Evolutionary conservation across 2,113 vertebrate genomes (phyloP).

Genomic region (Ranitomeya imitator): DNA sequence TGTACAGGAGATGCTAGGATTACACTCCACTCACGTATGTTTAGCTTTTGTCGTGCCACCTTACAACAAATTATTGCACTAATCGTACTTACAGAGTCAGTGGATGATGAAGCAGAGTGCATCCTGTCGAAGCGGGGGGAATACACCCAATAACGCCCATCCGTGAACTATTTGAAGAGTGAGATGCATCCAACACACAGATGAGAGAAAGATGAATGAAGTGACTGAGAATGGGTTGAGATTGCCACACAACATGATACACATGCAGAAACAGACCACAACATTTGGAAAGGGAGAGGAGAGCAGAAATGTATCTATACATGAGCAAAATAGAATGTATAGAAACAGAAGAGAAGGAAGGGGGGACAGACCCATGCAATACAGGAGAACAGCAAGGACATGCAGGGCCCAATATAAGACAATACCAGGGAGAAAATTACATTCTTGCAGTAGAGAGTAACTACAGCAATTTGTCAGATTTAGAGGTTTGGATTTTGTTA

Average conservation of each 20-base stretch:
- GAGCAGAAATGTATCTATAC: not conserved
- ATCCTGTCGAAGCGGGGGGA: conserved; percentile 79
- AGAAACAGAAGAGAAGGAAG: not conserved
- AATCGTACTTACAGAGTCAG: conserved; percentile 69
- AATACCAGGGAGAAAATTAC: not conserved
- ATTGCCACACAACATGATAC: not conserved
- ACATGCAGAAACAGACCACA: not conserved
- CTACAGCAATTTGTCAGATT: too few relatives aligned
- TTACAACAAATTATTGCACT: conserved; percentile 10
- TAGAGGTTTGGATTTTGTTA: too few relatives aligned
- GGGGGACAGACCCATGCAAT: not conserved
- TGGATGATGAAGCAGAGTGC: conserved; percentile 70
- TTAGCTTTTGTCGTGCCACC: not conserved
- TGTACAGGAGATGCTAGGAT: not conserved
- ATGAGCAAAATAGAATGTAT: not conserved
- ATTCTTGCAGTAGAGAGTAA: too few relatives aligned
- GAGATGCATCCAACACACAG: conserved; percentile 60
- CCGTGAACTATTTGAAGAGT: conserved; percentile 79
- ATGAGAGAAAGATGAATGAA: conserved; percentile 52
- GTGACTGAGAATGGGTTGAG: conserved; percentile 21
- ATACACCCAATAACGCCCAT: conserved; percentile 90
- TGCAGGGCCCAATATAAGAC: not conserved
- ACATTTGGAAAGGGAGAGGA: not conserved
- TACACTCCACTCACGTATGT: not conserved
- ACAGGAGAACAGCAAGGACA: not conserved